Evolutionary conservation across 2,113 vertebrate genomes (phyloP).

Genomic region (Anolis carolinensis): DNA sequence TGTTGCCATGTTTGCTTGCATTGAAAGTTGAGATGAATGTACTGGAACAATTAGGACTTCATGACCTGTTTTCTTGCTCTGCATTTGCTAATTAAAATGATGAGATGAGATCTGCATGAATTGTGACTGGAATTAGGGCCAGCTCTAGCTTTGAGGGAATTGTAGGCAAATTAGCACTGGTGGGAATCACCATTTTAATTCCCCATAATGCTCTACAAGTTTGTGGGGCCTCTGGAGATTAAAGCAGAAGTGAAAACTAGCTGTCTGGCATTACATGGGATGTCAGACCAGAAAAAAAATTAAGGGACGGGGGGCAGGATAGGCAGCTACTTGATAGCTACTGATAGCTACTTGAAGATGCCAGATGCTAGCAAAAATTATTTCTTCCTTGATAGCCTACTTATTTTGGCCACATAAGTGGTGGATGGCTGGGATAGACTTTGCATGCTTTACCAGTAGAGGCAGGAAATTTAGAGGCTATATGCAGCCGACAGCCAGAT

Average conservation of each 20-base stretch:
- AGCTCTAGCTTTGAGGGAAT: neutral
- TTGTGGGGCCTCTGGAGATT: neutral
- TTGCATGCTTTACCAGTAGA: neutral
- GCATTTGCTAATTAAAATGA: neutral
- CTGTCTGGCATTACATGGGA: neutral
- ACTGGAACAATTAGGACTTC: neutral
- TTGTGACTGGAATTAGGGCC: neutral
- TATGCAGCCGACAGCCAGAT: no score
- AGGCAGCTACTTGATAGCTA: neutral
- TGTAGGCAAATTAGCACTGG: neutral
- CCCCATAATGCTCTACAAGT: neutral
- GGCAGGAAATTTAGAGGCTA: no score
- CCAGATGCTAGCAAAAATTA: neutral
- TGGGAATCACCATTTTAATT: neutral
- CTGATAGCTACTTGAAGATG: neutral
- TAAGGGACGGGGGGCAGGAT: neutral
- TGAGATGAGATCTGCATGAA: no score
- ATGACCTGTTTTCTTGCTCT: neutral
- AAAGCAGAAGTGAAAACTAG: neutral
- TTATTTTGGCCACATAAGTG: neutral
- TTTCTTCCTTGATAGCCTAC: neutral
- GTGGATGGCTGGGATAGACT: neutral
- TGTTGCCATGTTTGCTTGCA: neutral
- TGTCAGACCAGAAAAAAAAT: neutral
- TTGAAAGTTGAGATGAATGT: neutral